Percentiles rank a stretch among this genome's conserved stretches.
Conservation (phyloP, 2,888 invertebrate species). For the Cheilosia urbana region DNA sequence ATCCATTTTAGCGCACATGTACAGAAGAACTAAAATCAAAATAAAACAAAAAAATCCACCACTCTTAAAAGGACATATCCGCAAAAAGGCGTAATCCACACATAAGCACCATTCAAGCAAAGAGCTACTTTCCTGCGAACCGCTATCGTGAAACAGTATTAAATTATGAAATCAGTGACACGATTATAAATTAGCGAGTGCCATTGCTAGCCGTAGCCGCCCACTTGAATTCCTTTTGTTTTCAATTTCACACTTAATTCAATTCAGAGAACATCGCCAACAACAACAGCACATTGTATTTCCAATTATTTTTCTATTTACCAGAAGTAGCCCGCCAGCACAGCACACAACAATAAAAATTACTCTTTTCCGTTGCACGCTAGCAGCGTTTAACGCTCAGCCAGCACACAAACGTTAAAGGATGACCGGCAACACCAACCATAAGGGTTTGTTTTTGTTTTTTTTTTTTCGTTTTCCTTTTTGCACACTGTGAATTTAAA, state of each 20-base stretch:
- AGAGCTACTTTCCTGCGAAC: slow-evolving; percentile 1
- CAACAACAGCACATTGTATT: slow-evolving; percentile 63
- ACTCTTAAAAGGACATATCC: slow-evolving; percentile 28
- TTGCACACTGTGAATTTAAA: slow-evolving; percentile 42
- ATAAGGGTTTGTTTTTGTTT: slow-evolving; percentile 26
- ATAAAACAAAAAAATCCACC: slow-evolving; percentile 11
- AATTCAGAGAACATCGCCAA: slow-evolving; percentile 39
- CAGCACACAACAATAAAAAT: slow-evolving; percentile 23
- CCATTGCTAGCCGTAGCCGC: neutral
- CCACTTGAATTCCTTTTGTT: slow-evolving; percentile 53
- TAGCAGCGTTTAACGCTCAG: slow-evolving; percentile 68
- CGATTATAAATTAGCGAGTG: slow-evolving; percentile 24
- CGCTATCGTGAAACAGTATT: slow-evolving; percentile 16
- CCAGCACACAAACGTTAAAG: slow-evolving; percentile 52
- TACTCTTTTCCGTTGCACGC: slow-evolving; percentile 68
- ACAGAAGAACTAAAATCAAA: slow-evolving; percentile 9
- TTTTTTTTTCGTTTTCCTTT: slow-evolving; percentile 1
- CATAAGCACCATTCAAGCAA: slow-evolving; percentile 11
- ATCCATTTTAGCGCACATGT: slow-evolving; percentile 75
- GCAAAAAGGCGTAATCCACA: slow-evolving; percentile 5
- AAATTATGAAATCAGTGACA: slow-evolving; percentile 52
- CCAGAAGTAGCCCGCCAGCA: neutral
- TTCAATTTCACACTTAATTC: slow-evolving; percentile 73
- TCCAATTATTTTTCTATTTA: slow-evolving; percentile 42
- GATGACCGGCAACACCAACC: slow-evolving; percentile 45